Evolutionary conservation across 2,797 vertebrate genomes (phyloP), one percentile per base, ranked within the genome.

Genomic region (Melanotaenia nigrans): DNA sequence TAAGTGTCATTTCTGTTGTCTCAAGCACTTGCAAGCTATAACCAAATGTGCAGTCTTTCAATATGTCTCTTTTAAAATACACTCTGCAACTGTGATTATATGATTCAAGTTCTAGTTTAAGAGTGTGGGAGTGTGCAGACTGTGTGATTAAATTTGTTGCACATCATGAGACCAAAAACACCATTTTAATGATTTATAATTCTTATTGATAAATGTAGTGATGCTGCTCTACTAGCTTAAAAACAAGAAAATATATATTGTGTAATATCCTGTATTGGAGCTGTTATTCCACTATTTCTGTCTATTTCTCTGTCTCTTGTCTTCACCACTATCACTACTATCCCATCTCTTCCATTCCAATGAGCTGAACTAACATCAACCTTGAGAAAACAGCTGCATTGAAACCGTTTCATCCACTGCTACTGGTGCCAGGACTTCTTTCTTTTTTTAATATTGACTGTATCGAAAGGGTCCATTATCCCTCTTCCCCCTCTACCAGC

Each of bases 371-470:
- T 85, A 85, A 90, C 82, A 83, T 82, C 82, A 67, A 73, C 85
- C 77, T 84, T 83, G 81, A 83, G 75, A 89, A 90, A 93, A 90
- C 91, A 92, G 82, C 85, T 88, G 88, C 89, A 77, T 82, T 81
- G 74, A 89, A 88, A 84, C 57, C 13, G 63, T 77, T 90, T 91
- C 84, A 79, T 87, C 78, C 32, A 36, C 85, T 65, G 82, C 67
- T 81, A 73, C 35, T 64, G 67, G 87, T 60, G 68, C 75, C 82
- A 74, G 71, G 66, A 63, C 74, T 65, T 3, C 56, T 78, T 85
- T 86, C 54, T 81, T 72, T 81, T 61, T 54, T 82, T 69, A 79
- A 75, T 83, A 91, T 87, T 71, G 77, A 85, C 87, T 85, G 81
- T 87, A 84, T 89, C 75, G 71, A 91, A 90, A 91, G 81, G 78